Conservation (phyloP, 2,113 vertebrate species). For the Corythaeola cristata region DNA sequence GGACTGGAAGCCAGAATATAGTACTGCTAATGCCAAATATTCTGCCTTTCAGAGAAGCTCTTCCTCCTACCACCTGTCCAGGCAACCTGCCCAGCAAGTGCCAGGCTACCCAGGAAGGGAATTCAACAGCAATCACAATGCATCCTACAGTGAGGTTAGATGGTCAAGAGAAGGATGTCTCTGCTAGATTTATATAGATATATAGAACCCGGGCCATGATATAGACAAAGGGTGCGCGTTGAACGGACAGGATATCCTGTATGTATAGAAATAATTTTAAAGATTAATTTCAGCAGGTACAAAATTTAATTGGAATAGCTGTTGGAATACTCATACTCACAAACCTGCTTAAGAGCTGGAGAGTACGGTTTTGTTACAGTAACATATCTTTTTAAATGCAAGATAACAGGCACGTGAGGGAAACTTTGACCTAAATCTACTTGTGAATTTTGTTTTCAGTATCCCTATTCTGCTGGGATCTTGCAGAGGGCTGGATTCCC, state of each 20-base stretch:
- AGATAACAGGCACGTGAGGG: not conserved
- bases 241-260: not conserved
- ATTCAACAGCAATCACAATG: not conserved
- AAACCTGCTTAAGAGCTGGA: not conserved
- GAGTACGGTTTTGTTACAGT: not conserved
- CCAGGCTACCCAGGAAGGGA: not conserved
- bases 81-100: not conserved
- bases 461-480: not conserved
- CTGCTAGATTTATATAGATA: accelerated
- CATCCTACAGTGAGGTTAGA: constrained; percentile 9
- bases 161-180: not conserved
- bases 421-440: not conserved
- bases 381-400: not conserved
- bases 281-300: not conserved
- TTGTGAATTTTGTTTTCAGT: constrained; percentile 30
- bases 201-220: not conserved
- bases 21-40: not conserved
- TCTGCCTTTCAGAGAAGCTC: constrained; percentile 20
- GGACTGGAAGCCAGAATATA: not conserved
- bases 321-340: not conserved
- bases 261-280: not conserved
- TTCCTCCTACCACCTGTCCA: not conserved
- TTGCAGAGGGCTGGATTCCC: not conserved
- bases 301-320: not conserved
- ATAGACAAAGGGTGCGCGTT: accelerated